Evolutionary conservation across 2,888 invertebrate genomes (phyloP).

Genomic region (Lomographa bimaculata): DNA sequence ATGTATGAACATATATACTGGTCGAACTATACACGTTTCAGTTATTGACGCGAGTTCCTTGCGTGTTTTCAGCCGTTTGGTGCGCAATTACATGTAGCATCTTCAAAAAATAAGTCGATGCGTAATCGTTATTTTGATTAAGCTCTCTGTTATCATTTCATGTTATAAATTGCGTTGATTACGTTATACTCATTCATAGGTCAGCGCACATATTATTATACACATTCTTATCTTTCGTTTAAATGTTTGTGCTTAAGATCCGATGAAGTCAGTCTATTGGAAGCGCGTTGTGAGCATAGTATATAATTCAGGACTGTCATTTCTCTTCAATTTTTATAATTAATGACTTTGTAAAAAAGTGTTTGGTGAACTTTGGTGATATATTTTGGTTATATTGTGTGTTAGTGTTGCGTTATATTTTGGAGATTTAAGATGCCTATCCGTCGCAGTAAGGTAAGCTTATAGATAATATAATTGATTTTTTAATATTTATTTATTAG

Average conservation of each 20-base stretch:
- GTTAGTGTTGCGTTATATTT: slow-evolving; percentile 31
- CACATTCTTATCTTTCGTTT: slow-evolving; percentile 76
- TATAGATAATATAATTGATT: no score
- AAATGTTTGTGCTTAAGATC: slow-evolving; percentile 78
- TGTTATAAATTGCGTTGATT: slow-evolving; percentile 73
- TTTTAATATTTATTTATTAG: no score
- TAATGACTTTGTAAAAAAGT: slow-evolving; percentile 19
- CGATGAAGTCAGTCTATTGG: slow-evolving; percentile 75
- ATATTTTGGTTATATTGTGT: no score
- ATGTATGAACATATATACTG: slow-evolving; percentile 58
- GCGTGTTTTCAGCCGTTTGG: slow-evolving; percentile 35
- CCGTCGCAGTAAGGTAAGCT: slow-evolving; percentile 73
- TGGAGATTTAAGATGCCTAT: slow-evolving; percentile 66
- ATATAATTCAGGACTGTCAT: slow-evolving; percentile 39
- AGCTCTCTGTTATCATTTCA: slow-evolving; percentile 61
- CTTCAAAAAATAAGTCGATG: slow-evolving; percentile 46
- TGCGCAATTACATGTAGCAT: slow-evolving; percentile 45
- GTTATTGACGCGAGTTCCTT: slow-evolving; percentile 42
- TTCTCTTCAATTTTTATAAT: neutral
- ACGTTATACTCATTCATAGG: slow-evolving; percentile 55
- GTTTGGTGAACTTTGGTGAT: slow-evolving; percentile 23
- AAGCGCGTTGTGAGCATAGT: slow-evolving; percentile 62
- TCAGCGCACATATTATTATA: slow-evolving; percentile 63
- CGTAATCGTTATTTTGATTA: slow-evolving; percentile 73
- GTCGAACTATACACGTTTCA: slow-evolving; percentile 58